Evolutionary conservation across 1,140 invertebrate genomes (phyloP), one percentile per base, ranked within the genome.

Genomic region (Oreohelix idahoensis): DNA sequence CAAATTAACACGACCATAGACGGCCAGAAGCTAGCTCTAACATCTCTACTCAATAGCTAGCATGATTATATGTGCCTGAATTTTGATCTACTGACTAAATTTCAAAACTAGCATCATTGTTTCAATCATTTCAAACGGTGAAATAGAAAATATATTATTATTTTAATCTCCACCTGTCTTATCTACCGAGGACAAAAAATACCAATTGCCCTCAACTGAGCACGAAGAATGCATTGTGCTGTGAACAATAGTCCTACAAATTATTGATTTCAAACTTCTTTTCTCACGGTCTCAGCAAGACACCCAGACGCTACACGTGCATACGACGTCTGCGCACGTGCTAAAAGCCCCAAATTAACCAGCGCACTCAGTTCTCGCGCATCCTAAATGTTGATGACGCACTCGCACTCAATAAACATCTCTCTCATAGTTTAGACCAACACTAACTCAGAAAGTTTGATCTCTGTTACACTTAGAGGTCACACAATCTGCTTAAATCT

Each of bases 301-400:
- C 74, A 76, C n/a, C 13, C 42, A 29, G 29, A 32, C 39, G 10
- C 20, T 23, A 51, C 74, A 51, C 74, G 74, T 76, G 74, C 45
- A 23, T 53, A 51, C 45, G 32, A 32, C 32, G 39, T 13, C 26
- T 35, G n/a, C 13, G 74, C 74, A 76, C 39, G 74, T 76, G 74
- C 74, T 76, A 51, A 76, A 51, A 76, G 74, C 74, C 74, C 71
- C 42, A 45, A 76, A 76, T 53, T 76, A 76, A 76, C 74, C 74
- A 53, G 26, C 26, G 74, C 74, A 20, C 74, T 45, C 26, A 35
- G 15, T 39, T 74, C 71, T 23, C 71, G 35, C 38, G 74, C 32
- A 53, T 76, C 15, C 42, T 53, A 5, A 76, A 76, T 26, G 74
- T n/a, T 42, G 26, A n/a, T n/a, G 11, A 26, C 71, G 26, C 23